These are phyloP conservation scores for Dendrolimus punctatus DNA, from an alignment of 1,140 invertebrate species.

Conservation along the genomic window DNA sequence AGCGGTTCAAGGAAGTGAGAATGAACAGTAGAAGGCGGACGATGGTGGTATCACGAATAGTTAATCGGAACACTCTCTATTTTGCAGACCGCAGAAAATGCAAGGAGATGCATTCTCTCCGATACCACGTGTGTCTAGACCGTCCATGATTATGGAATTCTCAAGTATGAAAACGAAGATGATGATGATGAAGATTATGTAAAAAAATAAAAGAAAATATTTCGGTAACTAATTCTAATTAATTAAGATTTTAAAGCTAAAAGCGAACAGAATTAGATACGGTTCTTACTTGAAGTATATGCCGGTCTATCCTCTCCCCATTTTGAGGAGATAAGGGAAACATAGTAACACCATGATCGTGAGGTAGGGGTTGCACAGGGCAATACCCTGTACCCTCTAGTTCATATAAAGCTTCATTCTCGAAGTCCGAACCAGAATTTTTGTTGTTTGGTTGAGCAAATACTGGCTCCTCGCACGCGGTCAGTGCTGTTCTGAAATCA, in stretches of 20 bases:
- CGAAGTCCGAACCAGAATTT: slow-evolving; percentile 41
- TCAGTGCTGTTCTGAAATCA: slow-evolving; percentile 50
- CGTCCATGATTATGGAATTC: too few relatives aligned
- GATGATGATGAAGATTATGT: too few relatives aligned
- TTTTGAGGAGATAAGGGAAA: slow-evolving; percentile 79
- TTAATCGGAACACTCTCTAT: too few relatives aligned
- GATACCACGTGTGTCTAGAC: too few relatives aligned
- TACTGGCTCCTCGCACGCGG: slow-evolving; percentile 50
- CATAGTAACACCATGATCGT: slow-evolving; percentile 90
- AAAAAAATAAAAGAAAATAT: background rate
- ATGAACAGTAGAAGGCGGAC: too few relatives aligned
- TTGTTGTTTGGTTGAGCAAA: slow-evolving; percentile 42
- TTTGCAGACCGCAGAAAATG: too few relatives aligned
- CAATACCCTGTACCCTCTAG: slow-evolving; percentile 84
- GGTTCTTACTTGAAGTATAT: slow-evolving; percentile 80
- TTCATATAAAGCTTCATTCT: slow-evolving; percentile 74
- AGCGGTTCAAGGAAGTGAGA: too few relatives aligned
- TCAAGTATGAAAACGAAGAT: too few relatives aligned
- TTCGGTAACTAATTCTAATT: background rate
- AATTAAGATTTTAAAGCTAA: background rate
- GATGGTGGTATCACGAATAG: too few relatives aligned
- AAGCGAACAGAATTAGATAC: background rate
- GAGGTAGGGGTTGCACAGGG: slow-evolving; percentile 87
- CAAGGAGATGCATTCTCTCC: too few relatives aligned
- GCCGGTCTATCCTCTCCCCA: slow-evolving; percentile 81